Conservation (phyloP, 2,113 vertebrate species). For the Onychostoma macrolepis region DNA sequence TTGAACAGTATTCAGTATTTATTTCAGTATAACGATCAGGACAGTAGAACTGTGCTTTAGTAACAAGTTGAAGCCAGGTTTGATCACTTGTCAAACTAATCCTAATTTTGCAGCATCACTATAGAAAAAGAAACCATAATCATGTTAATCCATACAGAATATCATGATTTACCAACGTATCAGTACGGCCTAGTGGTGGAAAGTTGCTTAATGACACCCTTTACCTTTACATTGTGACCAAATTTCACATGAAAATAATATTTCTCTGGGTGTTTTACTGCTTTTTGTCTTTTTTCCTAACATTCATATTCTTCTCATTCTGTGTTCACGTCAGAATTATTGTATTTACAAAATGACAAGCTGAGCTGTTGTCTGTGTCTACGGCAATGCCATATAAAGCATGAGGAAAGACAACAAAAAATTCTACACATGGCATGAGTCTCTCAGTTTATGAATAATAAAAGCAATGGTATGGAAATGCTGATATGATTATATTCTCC, state of each 20-base stretch:
- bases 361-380: background rate
- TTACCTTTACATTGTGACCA: background rate
- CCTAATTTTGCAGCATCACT: background rate
- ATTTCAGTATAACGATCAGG: too few relatives aligned
- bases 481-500: background rate
- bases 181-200: background rate
- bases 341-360: background rate
- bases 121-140: background rate
- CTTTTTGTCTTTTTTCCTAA: background rate
- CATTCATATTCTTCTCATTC: background rate
- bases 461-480: background rate
- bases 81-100: background rate
- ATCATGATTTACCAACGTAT: background rate
- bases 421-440: background rate
- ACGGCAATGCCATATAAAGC: background rate
- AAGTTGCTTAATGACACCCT: background rate
- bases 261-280: background rate
- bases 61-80: background rate
- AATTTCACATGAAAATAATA: background rate
- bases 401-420: background rate
- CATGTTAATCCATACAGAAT: background rate
- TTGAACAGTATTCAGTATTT: background rate
- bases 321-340: background rate
- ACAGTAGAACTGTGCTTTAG: background rate
- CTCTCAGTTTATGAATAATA: too few relatives aligned